Evolutionary conservation across 1,140 invertebrate species (phyloP), one percentile per base, ranked within the genome.

Genomic region (Homalodisca vitripennis): DNA sequence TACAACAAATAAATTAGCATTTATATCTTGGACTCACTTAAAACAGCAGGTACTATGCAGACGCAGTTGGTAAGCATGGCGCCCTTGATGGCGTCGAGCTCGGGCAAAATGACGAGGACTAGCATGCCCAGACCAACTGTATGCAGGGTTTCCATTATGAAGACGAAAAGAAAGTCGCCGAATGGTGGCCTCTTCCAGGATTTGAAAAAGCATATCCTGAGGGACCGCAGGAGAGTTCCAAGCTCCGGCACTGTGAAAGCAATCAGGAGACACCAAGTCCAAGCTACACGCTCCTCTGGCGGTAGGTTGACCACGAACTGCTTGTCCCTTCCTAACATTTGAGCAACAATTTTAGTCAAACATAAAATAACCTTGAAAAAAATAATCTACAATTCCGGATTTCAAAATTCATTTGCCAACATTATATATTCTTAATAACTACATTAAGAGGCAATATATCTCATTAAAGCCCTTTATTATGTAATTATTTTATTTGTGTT

Each of bases 41-140:
- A 79, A n/a, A 92, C 80, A 47, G 88, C 89, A 0, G 96, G 96
- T 2, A 97, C 82, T 60, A 97, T 89, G 79, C 93, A 97, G 20
- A 98, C 86, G 75, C 93, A 97, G 80, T 96, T 97, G 6, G 96
- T 95, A 29, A 98, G 81, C 91, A 98, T 95, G 12, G 94, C 89
- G 1, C 92, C 94, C 80, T 95, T 92, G 34, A 97, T 88, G 26
- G 95, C 93, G 79, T 98, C 94, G 32, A 98, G 78, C 75, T 94
- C 89, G 0, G 97, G 96, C 3, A 98, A 83, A 34, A 98, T 88
- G 30, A 89, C 85, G 76, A 95, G 95, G 70, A 96, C 88, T 70
- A 98, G 81, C 24, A 97, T 77, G 1, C 89, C 90, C 32, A 97
- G 78, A 0, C 97, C 97, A 57, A 94, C 81, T 0, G 92, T 89